Conservation (phyloP, 2,113 vertebrate genomes). For the Bos javanicus region DNA sequence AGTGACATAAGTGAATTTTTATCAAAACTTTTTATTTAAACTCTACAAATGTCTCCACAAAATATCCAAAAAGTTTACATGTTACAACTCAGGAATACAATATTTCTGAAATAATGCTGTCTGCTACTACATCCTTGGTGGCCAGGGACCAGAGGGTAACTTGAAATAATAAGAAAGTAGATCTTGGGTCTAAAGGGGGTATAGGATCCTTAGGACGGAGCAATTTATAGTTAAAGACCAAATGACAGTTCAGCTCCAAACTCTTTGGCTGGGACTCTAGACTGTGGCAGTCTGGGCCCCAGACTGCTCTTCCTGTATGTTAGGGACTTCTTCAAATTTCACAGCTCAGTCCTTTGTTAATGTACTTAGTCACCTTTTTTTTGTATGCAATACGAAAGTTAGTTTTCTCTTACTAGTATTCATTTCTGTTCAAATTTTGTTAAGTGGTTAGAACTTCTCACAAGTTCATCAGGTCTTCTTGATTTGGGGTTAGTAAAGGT, state of each 20-base stretch:
- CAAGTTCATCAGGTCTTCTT: slow-evolving; percentile 3
- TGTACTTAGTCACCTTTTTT: not conserved
- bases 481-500: slow-evolving; percentile 38
- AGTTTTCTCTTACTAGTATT: slow-evolving; percentile 52
- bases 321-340: not conserved
- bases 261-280: slow-evolving; percentile 19
- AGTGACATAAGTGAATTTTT: not conserved
- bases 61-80: not conserved
- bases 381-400: not conserved
- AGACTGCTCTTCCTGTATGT: not conserved
- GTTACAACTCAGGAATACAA: not conserved
- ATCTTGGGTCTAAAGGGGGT: not conserved
- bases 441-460: slow-evolving; percentile 37
- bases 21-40: slow-evolving; percentile 39
- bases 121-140: not conserved
- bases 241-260: not conserved
- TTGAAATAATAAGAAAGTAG: not conserved
- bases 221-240: slow-evolving; percentile 15
- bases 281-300: not conserved
- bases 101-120: not conserved
- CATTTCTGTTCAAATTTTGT: slow-evolving; percentile 55
- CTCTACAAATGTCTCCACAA: not conserved
- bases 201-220: not conserved
- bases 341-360: slow-evolving; percentile 8
- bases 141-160: not conserved